Evolutionary conservation across 1,140 invertebrate genomes (phyloP), one percentile per base, ranked within the genome.

Genomic region (Ectropis grisescens): DNA sequence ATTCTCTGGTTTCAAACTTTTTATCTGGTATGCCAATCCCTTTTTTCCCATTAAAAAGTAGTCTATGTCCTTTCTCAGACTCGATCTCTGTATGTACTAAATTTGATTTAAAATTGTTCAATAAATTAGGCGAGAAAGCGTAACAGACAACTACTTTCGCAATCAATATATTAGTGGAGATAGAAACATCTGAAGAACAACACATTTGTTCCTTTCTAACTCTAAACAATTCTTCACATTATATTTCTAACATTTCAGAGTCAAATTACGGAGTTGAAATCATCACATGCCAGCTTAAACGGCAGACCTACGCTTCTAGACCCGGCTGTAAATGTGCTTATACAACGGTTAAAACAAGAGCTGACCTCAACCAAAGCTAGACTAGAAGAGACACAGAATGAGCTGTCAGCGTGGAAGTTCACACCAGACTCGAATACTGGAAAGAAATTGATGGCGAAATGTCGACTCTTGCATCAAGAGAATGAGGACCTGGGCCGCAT

Each of bases 381-480:
- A 81, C 85, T 98, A 37, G 96, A 98, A 80, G 96, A 98, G 84
- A 98, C 95, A 13, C 96, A 98, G 83, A 98, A 97, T 83, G 97
- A 98, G 87, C 84, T 98, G 13, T 94, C 93, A 41, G 97, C 97
- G 1, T 99, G 97, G 97, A 99, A 98, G 82, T 99, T 99, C 70
- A 98, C 96, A 11, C 95, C 97, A 15, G 97, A 99, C 82, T 98
- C 95, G 43, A 95, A 98, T 85, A 98, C 96, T 22, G 97, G 97
- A 11, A 98, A 98, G 83, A 90, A 96, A 44, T 84, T 99, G 37
- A 98, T 99, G 96, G 95, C 96, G 2, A 98, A 98, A 78, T 98
- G 97, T 67, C 87, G 95, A 41, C 84, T 97, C 44, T 83, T 99
- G n/a, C 93, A 98, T 68, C 95, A 98, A 45, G 97, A 99, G 82